Evolutionary conservation across 2,113 vertebrate species (phyloP), one percentile per base, ranked within the genome.

Genomic region (Nothobranchius kuhntae): DNA sequence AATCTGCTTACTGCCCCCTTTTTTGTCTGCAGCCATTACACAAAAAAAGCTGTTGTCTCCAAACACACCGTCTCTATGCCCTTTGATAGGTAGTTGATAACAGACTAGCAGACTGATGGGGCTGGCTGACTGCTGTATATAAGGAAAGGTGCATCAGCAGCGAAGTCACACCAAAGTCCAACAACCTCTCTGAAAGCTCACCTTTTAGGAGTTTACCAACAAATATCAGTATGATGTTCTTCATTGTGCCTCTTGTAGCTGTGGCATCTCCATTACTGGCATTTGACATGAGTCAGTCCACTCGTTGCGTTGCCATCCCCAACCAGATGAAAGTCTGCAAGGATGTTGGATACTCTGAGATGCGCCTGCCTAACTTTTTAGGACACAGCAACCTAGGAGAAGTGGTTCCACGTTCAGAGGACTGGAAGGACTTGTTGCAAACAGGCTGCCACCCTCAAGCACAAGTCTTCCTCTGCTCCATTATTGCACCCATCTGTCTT

Each of bases 281-380:
- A 7, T 95, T 97, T 46, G 95, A 96, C 85, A 78, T 96, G 77
- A 92, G 95, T 55, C 93, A 96, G 91, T 94, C 95, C 40, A 96
- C 96, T 0, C 95, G 94, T 61, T 96, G 95, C 7, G 92, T 96
- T 8, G 9, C 86, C 42, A 95, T 96, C 65, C 96, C 96, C 6
- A 86, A 85, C 75, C 93, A 95, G 83, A 92, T 97, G 93, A 87
- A 72, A 48, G 87, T 95, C 65, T 96, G 96, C 85, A 90, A 93
- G 55, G 89, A 93, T 3, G 90, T 94, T 3, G 95, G 94, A 36
- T 96, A 96, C 77, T 93, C 93, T 0, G 95, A 96, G 88, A 97
- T 96, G 96, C 88, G 96, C 13, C 89, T 96, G 65, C 95, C 95
- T 40, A 96, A 96, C 82, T 92, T 96, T 48, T 81, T 96, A 92